These are phyloP conservation scores for Colaptes auratus DNA, from an alignment of 2,113 vertebrate genomes.

Conservation along the genomic window DNA sequence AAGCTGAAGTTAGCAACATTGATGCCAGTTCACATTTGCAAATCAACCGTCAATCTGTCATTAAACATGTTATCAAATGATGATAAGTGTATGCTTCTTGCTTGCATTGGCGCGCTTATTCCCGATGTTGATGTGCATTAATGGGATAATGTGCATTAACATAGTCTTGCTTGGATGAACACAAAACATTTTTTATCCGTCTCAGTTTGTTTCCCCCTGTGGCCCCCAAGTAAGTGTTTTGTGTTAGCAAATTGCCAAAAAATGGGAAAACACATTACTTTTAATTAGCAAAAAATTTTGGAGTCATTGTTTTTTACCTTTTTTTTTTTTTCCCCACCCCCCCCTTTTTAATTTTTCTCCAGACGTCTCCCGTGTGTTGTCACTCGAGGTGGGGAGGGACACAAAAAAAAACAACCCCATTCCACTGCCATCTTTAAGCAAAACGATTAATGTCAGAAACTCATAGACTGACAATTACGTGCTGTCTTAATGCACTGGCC, in stretches of 20 bases:
- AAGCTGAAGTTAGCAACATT: conserved; percentile 88
- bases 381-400: background rate
- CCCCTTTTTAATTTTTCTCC: background rate
- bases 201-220: conserved; percentile 87
- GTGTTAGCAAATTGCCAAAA: conserved; percentile 85
- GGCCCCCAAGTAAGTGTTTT: conserved; percentile 86
- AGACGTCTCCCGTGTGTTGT: conserved; percentile 44
- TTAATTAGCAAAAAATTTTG: conserved; percentile 83
- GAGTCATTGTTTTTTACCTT: conserved; percentile 24
- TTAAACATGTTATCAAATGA: conserved; percentile 99
- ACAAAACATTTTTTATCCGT: conserved; percentile 92
- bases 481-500: conserved; percentile 78
- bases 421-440: conserved; percentile 66
- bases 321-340: background rate
- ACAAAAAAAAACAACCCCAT: background rate
- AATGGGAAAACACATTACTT: conserved; percentile 80
- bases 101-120: conserved; percentile 85
- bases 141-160: conserved; percentile 94
- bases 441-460: conserved; percentile 79
- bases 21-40: conserved; percentile 92
- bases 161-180: conserved; percentile 93
- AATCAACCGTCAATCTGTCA: conserved; percentile 97
- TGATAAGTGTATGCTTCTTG: conserved; percentile 91
- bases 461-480: conserved; percentile 76
- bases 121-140: conserved; percentile 92